Base-by-base conservation (phyloP, 1,140 invertebrate genomes). In the Bombyx mandarina region DNA sequence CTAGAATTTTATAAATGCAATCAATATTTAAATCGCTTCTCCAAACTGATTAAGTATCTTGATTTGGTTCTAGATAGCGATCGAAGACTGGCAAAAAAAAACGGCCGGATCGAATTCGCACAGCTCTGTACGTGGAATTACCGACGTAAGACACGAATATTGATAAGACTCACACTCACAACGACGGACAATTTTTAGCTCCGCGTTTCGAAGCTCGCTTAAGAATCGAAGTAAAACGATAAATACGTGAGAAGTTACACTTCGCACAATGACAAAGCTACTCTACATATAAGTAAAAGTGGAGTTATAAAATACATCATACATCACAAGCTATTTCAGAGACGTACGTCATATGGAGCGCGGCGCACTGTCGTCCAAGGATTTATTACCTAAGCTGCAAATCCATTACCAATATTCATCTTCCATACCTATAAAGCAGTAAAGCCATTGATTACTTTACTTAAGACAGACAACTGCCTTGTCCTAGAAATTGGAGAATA, bases 281-380 rank as follows among this genome's bases (percentile, higher is more conserved):
- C 57, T 56, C 54, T 45, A 52, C 56, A 57, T 72, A 73, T 75
- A 79, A 75, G 75, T 79, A 77, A 78, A 73, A 79, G 77, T 79
- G 66, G 67, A 60, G 61, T 71, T 67, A 79, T 81, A 76, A 76
- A 81, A 77, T 70, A 63, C 12, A 18, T 18, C 12, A 18, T 18
- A 75, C 75, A 69, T 68, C 66, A 64, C 67, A 62, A 56, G 62
- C 60, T 52, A 50, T 60, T 46, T 55, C 58, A 53, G 60, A 45
- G 59, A 47, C 18, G 43, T 35, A 35, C 26, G 26, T 35, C 26
- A 35, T 5, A 35, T 35, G 26, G 26, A 35, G 62, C 58, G 65
- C 42, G 51, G 53, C 46, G 63, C 62, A 58, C 57, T 49, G 64
- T 52, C 26, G 59, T 51, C 43, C 46, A 44, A 43, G 61, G 66